These are phyloP conservation scores for Ooceraea biroi DNA, from an alignment of 1,140 invertebrate genomes.

Conservation along the genomic window DNA sequence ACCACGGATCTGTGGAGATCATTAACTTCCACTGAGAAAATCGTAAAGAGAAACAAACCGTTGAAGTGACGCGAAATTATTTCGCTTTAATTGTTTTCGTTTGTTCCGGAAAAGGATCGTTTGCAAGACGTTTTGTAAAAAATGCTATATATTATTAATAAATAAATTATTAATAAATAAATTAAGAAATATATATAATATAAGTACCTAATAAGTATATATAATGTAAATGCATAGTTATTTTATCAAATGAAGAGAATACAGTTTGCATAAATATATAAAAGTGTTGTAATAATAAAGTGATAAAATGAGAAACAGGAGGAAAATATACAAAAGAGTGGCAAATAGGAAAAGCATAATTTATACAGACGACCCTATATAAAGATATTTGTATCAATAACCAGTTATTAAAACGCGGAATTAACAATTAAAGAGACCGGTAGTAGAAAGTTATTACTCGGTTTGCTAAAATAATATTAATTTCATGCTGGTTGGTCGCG, in stretches of 20 bases:
- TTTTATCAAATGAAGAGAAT: not conserved
- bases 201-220: not conserved
- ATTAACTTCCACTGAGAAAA: not conserved
- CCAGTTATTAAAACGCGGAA: constrained; percentile 1
- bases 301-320: not conserved
- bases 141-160: not conserved
- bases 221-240: not conserved
- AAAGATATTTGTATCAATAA: not conserved
- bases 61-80: not conserved
- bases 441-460: not conserved
- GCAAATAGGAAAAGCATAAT: not conserved
- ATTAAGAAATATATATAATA: not conserved
- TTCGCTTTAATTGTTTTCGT: not conserved
- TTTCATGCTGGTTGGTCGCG: constrained; percentile 35
- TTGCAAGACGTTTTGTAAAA: not conserved
- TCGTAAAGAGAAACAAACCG: not conserved
- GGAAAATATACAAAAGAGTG: not conserved
- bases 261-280: not conserved
- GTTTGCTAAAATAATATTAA: constrained; percentile 59
- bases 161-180: not conserved
- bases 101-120: not conserved
- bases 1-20: not conserved
- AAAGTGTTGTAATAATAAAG: not conserved
- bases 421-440: constrained; percentile 1
- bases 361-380: not conserved